A percentile compares a stretch with the other conserved stretches of the same genome.
phyloP scores from a whole-genome alignment of 2,113 vertebrate genomes.

The Puntigrus tetrazona region DNA sequence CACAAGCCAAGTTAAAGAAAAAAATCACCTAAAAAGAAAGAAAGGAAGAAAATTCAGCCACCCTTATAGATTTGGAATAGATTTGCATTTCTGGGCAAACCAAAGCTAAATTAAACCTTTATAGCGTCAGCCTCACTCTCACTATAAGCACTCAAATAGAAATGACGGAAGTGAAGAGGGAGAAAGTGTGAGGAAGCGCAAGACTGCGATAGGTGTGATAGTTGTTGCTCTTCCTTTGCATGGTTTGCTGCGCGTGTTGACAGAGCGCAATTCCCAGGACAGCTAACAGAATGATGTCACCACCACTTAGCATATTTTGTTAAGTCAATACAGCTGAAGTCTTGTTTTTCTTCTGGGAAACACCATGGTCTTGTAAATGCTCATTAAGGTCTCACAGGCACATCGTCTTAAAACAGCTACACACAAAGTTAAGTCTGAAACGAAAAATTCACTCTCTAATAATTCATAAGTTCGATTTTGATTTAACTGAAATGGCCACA shows the following conservation, averaged over 20 bases:
- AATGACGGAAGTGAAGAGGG: not conserved
- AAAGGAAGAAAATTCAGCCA: not conserved
- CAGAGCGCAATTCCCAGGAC: slow-evolving; percentile 68
- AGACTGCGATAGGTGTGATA: slow-evolving; percentile 62
- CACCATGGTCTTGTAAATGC: slow-evolving; percentile 17
- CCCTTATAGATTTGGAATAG: not conserved
- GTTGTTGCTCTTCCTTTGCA: slow-evolving; percentile 63
- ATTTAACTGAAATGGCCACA: not conserved
- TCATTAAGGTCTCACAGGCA: slow-evolving; percentile 51
- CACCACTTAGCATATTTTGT: slow-evolving; percentile 55
- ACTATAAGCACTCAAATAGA: not conserved
- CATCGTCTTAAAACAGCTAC: not conserved
- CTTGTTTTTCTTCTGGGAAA: slow-evolving; percentile 43
- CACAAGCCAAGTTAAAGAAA: slow-evolving; percentile 17
- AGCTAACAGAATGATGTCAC: slow-evolving; percentile 70
- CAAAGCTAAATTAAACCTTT: not conserved
- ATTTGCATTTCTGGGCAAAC: not conserved
- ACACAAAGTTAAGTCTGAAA: not conserved
- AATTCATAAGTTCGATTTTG: not conserved
- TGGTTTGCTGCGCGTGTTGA: slow-evolving; percentile 65
- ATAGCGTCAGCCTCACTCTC: not conserved
- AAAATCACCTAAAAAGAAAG: not conserved
- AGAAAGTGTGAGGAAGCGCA: not conserved
- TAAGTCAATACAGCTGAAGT: slow-evolving; percentile 49
- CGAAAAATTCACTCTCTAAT: not conserved